phyloP scores from a whole-genome alignment of 2,113 vertebrate genomes.

The Meles meles region DNA sequence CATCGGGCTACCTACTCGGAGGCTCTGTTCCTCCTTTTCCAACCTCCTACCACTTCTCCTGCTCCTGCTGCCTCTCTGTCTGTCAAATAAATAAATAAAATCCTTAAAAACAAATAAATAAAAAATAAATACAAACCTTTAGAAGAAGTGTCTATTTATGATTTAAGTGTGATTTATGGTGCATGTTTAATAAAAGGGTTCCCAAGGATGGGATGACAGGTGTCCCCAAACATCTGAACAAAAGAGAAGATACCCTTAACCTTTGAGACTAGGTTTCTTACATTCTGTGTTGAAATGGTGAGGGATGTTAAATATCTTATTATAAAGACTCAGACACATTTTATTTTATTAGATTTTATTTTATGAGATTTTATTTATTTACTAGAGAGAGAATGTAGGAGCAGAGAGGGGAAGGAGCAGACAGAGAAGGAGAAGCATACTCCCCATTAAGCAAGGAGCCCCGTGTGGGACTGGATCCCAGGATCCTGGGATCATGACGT shows the following conservation, averaged over 20 bases:
- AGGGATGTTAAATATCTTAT: accelerated
- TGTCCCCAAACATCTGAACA: too few relatives aligned
- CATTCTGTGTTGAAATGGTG: background rate
- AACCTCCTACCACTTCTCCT: too few relatives aligned
- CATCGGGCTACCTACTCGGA: too few relatives aligned
- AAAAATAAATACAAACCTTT: too few relatives aligned
- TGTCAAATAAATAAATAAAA: too few relatives aligned
- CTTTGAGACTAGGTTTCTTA: background rate
- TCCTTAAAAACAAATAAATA: too few relatives aligned
- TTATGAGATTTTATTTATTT: background rate
- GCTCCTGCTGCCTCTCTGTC: too few relatives aligned
- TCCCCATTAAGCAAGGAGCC: background rate
- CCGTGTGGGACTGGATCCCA: background rate
- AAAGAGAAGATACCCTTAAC: accelerated
- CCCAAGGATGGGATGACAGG: too few relatives aligned
- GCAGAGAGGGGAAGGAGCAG: too few relatives aligned
- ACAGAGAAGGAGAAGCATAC: background rate
- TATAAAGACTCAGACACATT: background rate
- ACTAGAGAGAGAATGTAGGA: background rate
- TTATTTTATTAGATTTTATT: background rate
- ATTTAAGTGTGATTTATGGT: background rate
- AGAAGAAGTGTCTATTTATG: too few relatives aligned
- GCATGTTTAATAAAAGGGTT: accelerated
- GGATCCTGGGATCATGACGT: background rate
- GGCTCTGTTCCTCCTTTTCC: too few relatives aligned